phyloP scores from a whole-genome alignment of 2,113 vertebrate species.

The Trogon melanurus region DNA sequence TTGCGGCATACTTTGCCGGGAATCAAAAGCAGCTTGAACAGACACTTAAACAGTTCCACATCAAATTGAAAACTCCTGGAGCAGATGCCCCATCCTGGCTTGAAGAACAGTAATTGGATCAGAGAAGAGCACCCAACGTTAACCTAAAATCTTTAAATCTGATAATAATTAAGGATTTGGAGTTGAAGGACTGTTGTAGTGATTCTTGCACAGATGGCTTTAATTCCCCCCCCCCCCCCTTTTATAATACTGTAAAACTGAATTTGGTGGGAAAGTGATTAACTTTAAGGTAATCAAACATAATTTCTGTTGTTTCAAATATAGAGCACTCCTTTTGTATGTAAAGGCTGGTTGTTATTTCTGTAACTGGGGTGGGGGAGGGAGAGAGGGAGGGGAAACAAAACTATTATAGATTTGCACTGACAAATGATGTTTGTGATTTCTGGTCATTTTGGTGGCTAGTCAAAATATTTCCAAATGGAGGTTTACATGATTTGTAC shows the following conservation, averaged over 20 bases:
- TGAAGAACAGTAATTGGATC: conserved; percentile 87
- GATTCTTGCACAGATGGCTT: conserved; percentile 76
- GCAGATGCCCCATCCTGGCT: conserved; percentile 93
- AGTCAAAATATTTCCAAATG: conserved; percentile 73
- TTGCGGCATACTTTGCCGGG: conserved; percentile 94
- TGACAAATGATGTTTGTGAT: conserved; percentile 72
- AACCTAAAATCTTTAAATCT: conserved; percentile 40
- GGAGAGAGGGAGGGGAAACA: conserved; percentile 16
- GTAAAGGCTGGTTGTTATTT: conserved; percentile 67
- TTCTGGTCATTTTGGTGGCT: conserved; percentile 73
- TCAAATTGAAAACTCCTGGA: conserved; percentile 98
- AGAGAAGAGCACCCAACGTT: conserved; percentile 30
- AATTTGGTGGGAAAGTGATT: conserved; percentile 56
- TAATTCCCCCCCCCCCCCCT: conserved; percentile 45
- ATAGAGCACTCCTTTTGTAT: conserved; percentile 75
- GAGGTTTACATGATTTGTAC: conserved; percentile 77
- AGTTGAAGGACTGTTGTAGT: conserved; percentile 50
- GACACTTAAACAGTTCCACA: conserved; percentile 97
- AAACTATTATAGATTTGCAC: conserved; percentile 80
- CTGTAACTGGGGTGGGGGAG: conserved; percentile 57
- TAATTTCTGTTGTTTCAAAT: conserved; percentile 74
- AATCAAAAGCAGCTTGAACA: conserved; percentile 98
- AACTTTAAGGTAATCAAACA: conserved; percentile 64
- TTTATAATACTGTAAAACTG: conserved; percentile 74
- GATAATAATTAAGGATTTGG: conserved; percentile 51